These are phyloP conservation scores for Formica selysi DNA, from an alignment of 1,140 invertebrate genomes.

Conservation along the genomic window DNA sequence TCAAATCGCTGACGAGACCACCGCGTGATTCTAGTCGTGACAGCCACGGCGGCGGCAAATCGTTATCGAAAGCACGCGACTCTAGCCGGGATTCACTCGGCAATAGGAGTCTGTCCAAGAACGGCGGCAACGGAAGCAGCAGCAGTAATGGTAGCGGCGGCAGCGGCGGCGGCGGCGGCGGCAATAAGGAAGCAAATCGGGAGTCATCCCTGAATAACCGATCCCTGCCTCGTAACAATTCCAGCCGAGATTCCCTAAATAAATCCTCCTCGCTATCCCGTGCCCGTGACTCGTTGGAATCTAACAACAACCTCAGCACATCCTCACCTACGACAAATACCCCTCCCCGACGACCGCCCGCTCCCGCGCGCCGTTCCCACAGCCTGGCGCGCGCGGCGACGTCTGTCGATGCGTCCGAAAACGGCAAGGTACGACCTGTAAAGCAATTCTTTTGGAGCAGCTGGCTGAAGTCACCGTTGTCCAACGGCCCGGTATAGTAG, in stretches of 20 bases:
- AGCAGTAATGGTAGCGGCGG: slow-evolving; percentile 74
- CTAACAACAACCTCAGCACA: slow-evolving; percentile 70
- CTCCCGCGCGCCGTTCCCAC: slow-evolving; percentile 83
- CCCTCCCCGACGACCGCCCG: slow-evolving; percentile 80
- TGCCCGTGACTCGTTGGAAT: slow-evolving; percentile 81
- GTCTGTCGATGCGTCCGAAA: slow-evolving; percentile 81
- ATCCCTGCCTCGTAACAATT: slow-evolving; percentile 81
- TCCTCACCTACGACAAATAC: slow-evolving; percentile 68
- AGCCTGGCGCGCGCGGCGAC: slow-evolving; percentile 79
- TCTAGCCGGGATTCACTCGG: slow-evolving; percentile 88
- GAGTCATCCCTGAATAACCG: slow-evolving; percentile 80
- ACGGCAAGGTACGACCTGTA: slow-evolving; percentile 90
- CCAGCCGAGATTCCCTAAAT: slow-evolving; percentile 81
- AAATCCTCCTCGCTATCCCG: slow-evolving; percentile 82
- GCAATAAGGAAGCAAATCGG: slow-evolving; percentile 75
- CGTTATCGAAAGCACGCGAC: slow-evolving; percentile 77
- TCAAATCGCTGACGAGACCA: slow-evolving; percentile 84
- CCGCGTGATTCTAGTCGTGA: slow-evolving; percentile 80
- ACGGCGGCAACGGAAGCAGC: slow-evolving; percentile 78
- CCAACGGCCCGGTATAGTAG: slow-evolving; percentile 83
- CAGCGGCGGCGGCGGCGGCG: slow-evolving; percentile 68
- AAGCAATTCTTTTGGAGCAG: slow-evolving; percentile 89
- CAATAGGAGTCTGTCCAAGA: slow-evolving; percentile 87
- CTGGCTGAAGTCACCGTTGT: slow-evolving; percentile 88
- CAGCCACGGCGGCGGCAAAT: slow-evolving; percentile 73